A percentile compares a stretch with the other conserved stretches of the same genome.
Conservation (phyloP, 2,888 invertebrate species). For the Epinotia brunnichana region DNA sequence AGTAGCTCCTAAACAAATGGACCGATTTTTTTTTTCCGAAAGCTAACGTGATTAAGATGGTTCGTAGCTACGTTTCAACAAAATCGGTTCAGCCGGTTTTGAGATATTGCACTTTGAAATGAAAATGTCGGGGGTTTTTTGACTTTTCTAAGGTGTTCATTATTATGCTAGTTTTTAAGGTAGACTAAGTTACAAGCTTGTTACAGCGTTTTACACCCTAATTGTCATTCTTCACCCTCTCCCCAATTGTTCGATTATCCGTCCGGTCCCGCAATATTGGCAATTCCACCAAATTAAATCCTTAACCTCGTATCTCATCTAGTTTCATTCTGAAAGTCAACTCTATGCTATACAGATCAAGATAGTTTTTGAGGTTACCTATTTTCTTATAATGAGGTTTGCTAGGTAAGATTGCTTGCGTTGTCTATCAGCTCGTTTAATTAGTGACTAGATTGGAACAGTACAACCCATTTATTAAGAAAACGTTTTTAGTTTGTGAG, state of each 20-base stretch:
- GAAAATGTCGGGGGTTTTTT: too few species aligned
- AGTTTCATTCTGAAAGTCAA: background rate
- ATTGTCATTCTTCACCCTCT: background rate
- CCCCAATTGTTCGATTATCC: background rate
- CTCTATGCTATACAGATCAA: background rate
- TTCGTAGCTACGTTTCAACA: too few species aligned
- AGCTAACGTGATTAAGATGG: too few species aligned
- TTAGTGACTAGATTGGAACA: background rate
- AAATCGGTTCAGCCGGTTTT: too few species aligned
- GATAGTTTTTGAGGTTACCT: background rate
- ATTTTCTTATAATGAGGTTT: background rate
- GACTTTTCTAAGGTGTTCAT: too few species aligned
- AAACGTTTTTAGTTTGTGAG: too few species aligned
- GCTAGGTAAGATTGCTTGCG: background rate
- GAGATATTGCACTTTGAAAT: too few species aligned
- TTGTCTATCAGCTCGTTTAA: background rate
- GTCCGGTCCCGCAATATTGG: background rate
- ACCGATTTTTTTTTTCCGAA: too few species aligned
- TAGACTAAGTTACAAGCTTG: too few species aligned
- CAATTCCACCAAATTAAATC: background rate
- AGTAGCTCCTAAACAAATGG: too few species aligned
- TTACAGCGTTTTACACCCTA: background rate
- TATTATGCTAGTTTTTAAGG: too few species aligned
- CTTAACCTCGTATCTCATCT: background rate
- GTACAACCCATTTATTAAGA: background rate